Percentiles rank a stretch among this genome's conserved stretches.
Conservation (phyloP, 2,797 vertebrate species). For the Poecilia gillii region DNA sequence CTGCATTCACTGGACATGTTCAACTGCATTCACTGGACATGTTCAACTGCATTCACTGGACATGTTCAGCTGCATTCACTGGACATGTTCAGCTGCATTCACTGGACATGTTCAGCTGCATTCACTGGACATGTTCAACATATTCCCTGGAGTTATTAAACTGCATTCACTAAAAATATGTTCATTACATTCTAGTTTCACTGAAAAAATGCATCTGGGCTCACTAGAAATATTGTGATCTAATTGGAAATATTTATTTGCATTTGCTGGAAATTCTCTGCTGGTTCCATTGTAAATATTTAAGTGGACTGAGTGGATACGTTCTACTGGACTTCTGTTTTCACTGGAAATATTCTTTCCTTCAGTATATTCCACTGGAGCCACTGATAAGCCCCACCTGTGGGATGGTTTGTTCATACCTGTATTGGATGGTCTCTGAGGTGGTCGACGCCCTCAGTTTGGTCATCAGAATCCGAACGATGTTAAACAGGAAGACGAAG, state of each 20-base stretch:
- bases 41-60: neutral
- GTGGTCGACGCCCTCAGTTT: slow-evolving; percentile 96
- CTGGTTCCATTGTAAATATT: neutral
- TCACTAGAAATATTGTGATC: neutral
- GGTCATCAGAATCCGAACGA: slow-evolving; percentile 97
- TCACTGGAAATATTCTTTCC: too few relatives aligned
- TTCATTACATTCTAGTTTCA: neutral
- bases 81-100: too few relatives aligned
- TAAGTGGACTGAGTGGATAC: neutral
- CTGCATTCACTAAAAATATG: neutral
- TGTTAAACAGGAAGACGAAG: slow-evolving; percentile 98
- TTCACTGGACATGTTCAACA: too few relatives aligned
- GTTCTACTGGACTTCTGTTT: neutral
- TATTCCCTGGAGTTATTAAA: too few relatives aligned
- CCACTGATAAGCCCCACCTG: neutral
- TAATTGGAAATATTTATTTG: neutral
- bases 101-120: too few relatives aligned
- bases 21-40: too few relatives aligned
- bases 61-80: too few relatives aligned
- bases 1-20: too few relatives aligned
- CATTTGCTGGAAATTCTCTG: neutral
- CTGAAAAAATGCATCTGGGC: neutral
- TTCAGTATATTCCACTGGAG: too few relatives aligned
- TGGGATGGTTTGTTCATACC: slow-evolving; percentile 74
- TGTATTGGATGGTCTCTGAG: slow-evolving; percentile 97